These are phyloP conservation scores for Pipistrellus nathusii DNA, from an alignment of 2,797 vertebrate species.

Conservation along the genomic window DNA sequence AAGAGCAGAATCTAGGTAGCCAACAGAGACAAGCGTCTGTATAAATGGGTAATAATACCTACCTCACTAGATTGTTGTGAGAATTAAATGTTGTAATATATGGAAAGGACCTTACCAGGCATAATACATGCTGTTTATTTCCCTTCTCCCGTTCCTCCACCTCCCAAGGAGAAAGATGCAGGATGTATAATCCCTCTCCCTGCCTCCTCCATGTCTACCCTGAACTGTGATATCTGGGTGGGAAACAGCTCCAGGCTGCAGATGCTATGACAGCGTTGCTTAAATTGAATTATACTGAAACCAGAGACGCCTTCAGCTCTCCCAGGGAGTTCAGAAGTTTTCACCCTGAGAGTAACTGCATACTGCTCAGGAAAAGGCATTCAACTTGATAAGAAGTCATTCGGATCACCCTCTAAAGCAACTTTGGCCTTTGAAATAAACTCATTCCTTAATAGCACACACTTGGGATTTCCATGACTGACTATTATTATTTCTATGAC, in stretches of 20 bases:
- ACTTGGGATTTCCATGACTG: slow-evolving; percentile 76
- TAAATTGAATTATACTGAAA: slow-evolving; percentile 83
- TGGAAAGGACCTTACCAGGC: neutral
- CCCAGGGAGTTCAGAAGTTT: slow-evolving; percentile 89
- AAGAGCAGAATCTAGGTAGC: neutral
- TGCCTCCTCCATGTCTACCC: slow-evolving; percentile 79
- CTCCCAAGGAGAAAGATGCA: slow-evolving; percentile 58
- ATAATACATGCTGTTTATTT: slow-evolving; percentile 24
- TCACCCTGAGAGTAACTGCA: slow-evolving; percentile 86
- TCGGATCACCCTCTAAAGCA: slow-evolving; percentile 84
- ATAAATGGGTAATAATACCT: neutral
- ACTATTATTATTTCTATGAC: slow-evolving; percentile 78
- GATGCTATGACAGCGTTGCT: slow-evolving; percentile 83
- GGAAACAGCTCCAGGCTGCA: slow-evolving; percentile 81
- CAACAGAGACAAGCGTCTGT: neutral
- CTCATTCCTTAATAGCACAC: slow-evolving; percentile 79
- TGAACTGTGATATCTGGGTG: slow-evolving; percentile 84
- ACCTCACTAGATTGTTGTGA: neutral
- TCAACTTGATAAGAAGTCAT: slow-evolving; percentile 82
- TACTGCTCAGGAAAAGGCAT: slow-evolving; percentile 87
- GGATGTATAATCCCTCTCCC: neutral
- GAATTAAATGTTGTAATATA: neutral
- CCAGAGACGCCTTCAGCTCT: slow-evolving; percentile 78
- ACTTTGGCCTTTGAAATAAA: slow-evolving; percentile 80
- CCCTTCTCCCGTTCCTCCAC: neutral